Base-by-base conservation (phyloP, 2,797 vertebrate species). In the Halcyon leucocephala region DNA sequence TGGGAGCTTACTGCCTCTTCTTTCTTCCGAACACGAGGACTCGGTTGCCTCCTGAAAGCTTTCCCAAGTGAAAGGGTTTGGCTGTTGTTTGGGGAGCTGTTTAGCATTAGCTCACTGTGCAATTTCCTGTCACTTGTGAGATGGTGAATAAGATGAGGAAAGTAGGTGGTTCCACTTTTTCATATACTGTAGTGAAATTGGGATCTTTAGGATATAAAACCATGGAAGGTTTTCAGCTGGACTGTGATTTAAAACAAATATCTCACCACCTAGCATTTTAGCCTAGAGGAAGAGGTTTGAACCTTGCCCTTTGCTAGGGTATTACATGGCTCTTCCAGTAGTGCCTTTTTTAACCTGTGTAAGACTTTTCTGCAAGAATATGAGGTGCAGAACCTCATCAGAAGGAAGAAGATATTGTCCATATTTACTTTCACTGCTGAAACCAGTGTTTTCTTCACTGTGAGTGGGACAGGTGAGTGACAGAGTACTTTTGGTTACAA, bases 41-140 rank as follows among this genome's bases (percentile, higher is more conserved):
- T 89, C 0, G 1, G 48, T 82, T 92, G 57, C 55, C 74, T 82
- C 55, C 85, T 71, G 77, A 93, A 92, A 90, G 71, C 64, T 80
- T 94, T 95, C 78, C 87, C 83, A 49, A 86, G 88, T 37, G 67
- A 54, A 70, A 6, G 71, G 41, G 55, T 90, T 86, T 95, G 93
- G 48, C 78, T 85, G 57, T 70, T 93, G 78, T 82, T 82, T 86
- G 81, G 74, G 89, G 67, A 95, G 31, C 78, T 86, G 95, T 81
- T 90, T 89, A 90, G 49, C 81, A n/a, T 94, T 96, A 95, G 73
- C 64, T 80, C 5, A 3, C 80, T 28, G 64, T 90, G 92, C 86
- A 95, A 97, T 95, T 94, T 95, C 96, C 88, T 92, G 90, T 86
- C 74, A 51, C 90, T 93, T 90, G 42, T 73, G 49, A 89, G 78